Evolutionary conservation across 2,113 vertebrate genomes (phyloP).

Genomic region (Eleginops maclovinus): DNA sequence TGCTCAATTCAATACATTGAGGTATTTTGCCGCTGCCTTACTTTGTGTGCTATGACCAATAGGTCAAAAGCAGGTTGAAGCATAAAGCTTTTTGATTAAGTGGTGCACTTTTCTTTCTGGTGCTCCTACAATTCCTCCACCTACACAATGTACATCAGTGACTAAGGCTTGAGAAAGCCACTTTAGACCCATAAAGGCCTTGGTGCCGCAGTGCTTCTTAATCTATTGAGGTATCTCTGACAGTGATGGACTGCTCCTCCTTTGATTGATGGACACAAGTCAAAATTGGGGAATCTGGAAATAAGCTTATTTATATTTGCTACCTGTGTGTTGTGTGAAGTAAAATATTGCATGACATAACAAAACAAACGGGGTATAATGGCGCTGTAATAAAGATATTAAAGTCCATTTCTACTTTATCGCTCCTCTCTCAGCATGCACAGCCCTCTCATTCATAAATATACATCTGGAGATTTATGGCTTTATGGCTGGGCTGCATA

Average conservation of each 20-base stretch:
- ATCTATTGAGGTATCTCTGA: background rate
- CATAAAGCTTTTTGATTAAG: background rate
- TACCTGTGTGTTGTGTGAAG: background rate
- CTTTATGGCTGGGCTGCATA: background rate
- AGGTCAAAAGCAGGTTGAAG: background rate
- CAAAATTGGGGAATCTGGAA: background rate
- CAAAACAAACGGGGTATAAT: background rate
- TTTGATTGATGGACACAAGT: slow-evolving; percentile 6
- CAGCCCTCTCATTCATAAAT: background rate
- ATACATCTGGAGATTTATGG: background rate
- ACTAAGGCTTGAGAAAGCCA: background rate
- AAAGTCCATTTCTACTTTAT: background rate
- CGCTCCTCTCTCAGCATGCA: background rate
- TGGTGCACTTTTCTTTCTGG: background rate
- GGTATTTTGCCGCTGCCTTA: background rate
- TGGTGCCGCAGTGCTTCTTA: background rate
- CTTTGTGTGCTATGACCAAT: background rate
- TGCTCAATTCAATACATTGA: background rate
- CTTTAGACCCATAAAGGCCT: background rate
- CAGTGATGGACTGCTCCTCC: slow-evolving; percentile 4
- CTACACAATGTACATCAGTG: background rate
- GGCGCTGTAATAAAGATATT: background rate
- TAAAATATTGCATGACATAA: background rate
- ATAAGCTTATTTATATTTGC: background rate
- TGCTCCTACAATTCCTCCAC: background rate